Evolutionary conservation across 2,797 vertebrate species (phyloP).

Genomic region (Eupleurogrammus muticus): DNA sequence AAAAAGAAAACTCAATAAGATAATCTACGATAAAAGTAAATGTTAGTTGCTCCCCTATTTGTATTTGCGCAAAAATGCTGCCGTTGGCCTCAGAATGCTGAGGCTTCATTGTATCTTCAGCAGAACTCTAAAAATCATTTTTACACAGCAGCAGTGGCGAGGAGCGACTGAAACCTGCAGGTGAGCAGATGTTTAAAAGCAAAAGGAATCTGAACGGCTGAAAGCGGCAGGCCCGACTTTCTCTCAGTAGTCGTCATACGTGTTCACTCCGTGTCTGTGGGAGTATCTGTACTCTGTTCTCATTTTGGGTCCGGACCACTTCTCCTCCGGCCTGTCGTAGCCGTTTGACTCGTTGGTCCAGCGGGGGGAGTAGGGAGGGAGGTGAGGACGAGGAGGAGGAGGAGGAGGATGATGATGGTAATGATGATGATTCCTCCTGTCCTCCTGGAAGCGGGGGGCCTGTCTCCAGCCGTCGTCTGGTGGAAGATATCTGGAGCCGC

Average conservation of each 20-base stretch:
- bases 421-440: background rate
- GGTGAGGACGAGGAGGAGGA: conserved; percentile 1
- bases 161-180: too few species aligned
- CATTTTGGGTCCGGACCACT: background rate
- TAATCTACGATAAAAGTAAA: too few species aligned
- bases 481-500: background rate
- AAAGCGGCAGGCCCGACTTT: too few species aligned
- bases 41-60: too few species aligned
- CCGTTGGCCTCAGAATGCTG: too few species aligned
- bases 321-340: background rate
- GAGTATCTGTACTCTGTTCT: background rate
- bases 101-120: too few species aligned
- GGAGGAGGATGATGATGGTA: background rate
- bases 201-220: too few species aligned
- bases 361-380: conserved; percentile 12
- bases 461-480: background rate
- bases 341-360: conserved; percentile 13
- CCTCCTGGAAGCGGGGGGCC: background rate
- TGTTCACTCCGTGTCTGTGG: background rate
- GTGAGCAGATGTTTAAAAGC: too few species aligned
- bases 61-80: too few species aligned
- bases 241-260: background rate
- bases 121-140: too few species aligned
- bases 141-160: too few species aligned
- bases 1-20: too few species aligned